These are phyloP conservation scores for Hippocampus kuda DNA, from an alignment of 2,797 vertebrate species.

Conservation along the genomic window DNA sequence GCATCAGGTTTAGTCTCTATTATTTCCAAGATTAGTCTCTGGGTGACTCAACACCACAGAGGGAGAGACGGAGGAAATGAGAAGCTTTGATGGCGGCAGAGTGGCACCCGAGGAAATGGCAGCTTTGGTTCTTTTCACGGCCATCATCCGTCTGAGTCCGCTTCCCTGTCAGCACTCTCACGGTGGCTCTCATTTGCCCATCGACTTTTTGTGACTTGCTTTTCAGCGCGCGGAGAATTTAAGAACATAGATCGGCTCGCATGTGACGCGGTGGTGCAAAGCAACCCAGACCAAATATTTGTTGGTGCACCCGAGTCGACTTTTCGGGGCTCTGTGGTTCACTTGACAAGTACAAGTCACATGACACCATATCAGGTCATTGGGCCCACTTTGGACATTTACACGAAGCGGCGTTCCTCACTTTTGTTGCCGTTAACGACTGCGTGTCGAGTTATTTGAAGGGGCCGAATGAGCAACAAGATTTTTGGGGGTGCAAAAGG, in stretches of 20 bases:
- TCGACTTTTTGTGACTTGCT: not conserved
- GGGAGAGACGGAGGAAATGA: conserved; percentile 16
- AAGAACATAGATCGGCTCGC: not conserved
- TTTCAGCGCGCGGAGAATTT: not conserved
- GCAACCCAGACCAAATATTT: too few species aligned
- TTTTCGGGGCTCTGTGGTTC: too few species aligned
- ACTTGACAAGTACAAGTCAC: not conserved
- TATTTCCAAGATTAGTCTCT: conserved; percentile 60
- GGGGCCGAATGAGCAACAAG: too few species aligned
- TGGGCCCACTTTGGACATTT: too few species aligned
- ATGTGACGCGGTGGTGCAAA: not conserved
- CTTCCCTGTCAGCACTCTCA: conserved; percentile 22
- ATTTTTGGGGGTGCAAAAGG: too few species aligned
- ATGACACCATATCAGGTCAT: too few species aligned
- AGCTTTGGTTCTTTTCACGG: conserved; percentile 40
- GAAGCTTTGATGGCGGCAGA: conserved; percentile 28
- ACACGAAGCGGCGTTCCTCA: too few species aligned
- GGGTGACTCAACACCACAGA: conserved; percentile 55
- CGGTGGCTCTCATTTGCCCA: conserved; percentile 7
- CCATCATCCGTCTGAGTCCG: conserved; percentile 31
- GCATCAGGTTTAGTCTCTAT: conserved; percentile 51
- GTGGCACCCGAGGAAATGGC: conserved; percentile 36
- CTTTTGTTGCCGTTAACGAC: too few species aligned
- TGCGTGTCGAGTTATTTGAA: too few species aligned
- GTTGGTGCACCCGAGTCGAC: too few species aligned